phyloP scores from a whole-genome alignment of 2,113 vertebrate genomes.

The Microcebus tavaratra region DNA sequence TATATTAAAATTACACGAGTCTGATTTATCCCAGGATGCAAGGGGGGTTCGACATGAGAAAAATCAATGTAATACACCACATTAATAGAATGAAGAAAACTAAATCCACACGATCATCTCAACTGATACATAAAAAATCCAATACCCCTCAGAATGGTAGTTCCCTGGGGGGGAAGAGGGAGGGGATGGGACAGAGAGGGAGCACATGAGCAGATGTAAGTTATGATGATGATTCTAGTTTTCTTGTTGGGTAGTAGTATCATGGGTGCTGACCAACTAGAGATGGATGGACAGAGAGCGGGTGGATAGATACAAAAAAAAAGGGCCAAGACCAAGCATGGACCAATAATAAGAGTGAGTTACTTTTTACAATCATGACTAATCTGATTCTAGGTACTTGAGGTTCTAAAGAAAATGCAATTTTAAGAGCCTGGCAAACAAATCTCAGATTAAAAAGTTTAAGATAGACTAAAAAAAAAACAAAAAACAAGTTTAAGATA shows the following conservation, averaged over 20 bases:
- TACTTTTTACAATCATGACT: neutral
- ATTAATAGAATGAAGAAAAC: neutral
- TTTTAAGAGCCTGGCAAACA: neutral
- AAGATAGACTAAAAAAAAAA: too few species aligned
- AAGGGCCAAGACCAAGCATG: neutral
- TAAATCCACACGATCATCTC: neutral
- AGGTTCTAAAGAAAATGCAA: neutral
- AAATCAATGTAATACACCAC: neutral
- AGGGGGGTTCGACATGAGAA: neutral
- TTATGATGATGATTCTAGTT: neutral
- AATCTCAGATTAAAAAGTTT: neutral
- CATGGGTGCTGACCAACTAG: neutral
- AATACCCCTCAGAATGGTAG: neutral
- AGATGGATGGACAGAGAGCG: neutral
- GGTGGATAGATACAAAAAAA: neutral
- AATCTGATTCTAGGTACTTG: neutral
- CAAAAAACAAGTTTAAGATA: neutral
- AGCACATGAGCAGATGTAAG: fast-evolving
- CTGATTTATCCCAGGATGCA: neutral
- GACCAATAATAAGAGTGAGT: neutral
- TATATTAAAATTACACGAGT: neutral
- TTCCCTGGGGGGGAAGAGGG: too few species aligned
- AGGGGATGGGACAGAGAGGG: neutral
- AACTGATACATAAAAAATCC: neutral
- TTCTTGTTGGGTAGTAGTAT: neutral